Conservation (phyloP, 2,888 invertebrate genomes). For the Agriotes lineatus region DNA sequence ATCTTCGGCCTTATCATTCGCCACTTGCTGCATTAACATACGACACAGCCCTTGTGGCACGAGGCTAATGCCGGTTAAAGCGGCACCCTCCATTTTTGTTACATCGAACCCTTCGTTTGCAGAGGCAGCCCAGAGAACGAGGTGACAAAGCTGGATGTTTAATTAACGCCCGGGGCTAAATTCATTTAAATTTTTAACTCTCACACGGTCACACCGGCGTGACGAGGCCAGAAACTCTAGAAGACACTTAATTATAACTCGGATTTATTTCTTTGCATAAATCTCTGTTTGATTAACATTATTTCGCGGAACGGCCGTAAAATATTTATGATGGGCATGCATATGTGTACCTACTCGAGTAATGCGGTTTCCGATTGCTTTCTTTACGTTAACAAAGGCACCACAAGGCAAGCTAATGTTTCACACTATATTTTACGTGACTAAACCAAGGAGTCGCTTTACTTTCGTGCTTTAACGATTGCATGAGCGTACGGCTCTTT, state of each 20-base stretch:
- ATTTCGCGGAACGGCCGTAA: constrained; percentile 48
- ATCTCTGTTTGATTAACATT: constrained; percentile 47
- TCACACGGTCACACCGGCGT: constrained; percentile 1
- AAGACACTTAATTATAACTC: constrained; percentile 27
- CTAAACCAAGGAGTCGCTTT: constrained; percentile 44
- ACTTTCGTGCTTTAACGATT: constrained; percentile 33
- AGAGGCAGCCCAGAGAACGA: neutral
- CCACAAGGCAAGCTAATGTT: constrained; percentile 43
- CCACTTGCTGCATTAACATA: constrained; percentile 56
- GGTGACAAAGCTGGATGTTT: constrained; percentile 22
- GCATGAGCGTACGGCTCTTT: constrained; percentile 28
- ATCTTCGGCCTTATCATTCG: constrained; percentile 59
- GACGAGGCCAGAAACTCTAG: constrained; percentile 19
- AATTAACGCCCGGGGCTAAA: constrained; percentile 22
- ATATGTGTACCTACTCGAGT: constrained; percentile 30
- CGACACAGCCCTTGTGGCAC: constrained; percentile 33
- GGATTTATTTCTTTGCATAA: constrained; percentile 44
- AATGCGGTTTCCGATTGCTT: constrained; percentile 42
- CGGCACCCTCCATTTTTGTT: neutral
- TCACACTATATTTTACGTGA: constrained; percentile 55
- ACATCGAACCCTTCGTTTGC: constrained; percentile 11
- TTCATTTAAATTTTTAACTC: constrained; percentile 25
- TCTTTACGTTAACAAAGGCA: constrained; percentile 35
- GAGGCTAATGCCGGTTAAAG: neutral
- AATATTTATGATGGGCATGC: constrained; percentile 47